These are phyloP conservation scores for Mythimna vitellina DNA, from an alignment of 2,888 invertebrate species.

Conservation along the genomic window DNA sequence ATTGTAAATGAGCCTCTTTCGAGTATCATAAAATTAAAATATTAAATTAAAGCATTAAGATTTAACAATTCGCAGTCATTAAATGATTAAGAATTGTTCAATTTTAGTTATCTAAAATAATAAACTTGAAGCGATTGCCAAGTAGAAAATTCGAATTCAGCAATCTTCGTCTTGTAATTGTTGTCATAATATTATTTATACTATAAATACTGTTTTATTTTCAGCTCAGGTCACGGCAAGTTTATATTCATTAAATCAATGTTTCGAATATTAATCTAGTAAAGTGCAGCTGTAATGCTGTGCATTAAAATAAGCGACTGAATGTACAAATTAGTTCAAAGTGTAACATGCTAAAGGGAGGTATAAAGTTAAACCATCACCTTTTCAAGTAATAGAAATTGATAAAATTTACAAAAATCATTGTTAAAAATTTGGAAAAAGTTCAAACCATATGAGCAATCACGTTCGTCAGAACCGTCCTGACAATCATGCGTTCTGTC, in stretches of 20 bases:
- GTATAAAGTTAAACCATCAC: slow-evolving; percentile 56
- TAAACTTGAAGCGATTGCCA: slow-evolving; percentile 42
- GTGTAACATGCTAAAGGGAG: slow-evolving; percentile 52
- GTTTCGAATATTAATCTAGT: slow-evolving; percentile 42
- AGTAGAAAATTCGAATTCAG: neutral
- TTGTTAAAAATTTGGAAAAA: slow-evolving; percentile 73
- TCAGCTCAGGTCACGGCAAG: slow-evolving; percentile 30
- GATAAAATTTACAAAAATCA: slow-evolving; percentile 47
- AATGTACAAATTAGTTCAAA: slow-evolving; percentile 37
- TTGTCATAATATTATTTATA: too few relatives aligned
- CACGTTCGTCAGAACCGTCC: slow-evolving; percentile 91
- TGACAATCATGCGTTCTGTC: slow-evolving; percentile 90
- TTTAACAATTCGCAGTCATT: slow-evolving; percentile 5
- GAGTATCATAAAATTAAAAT: slow-evolving; percentile 53
- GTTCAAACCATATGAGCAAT: slow-evolving; percentile 89
- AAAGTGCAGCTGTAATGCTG: slow-evolving; percentile 50
- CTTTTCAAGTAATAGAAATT: slow-evolving; percentile 38
- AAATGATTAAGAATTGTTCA: slow-evolving; percentile 25
- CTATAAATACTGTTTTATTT: neutral
- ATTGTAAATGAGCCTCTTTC: slow-evolving; percentile 45
- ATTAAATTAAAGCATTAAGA: slow-evolving; percentile 16
- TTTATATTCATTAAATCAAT: slow-evolving; percentile 38
- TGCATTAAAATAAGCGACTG: slow-evolving; percentile 49
- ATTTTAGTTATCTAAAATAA: slow-evolving; percentile 19
- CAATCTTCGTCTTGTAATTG: neutral